These are phyloP conservation scores for Asobara japonica DNA, from an alignment of 1,140 invertebrate genomes.

Conservation along the genomic window DNA sequence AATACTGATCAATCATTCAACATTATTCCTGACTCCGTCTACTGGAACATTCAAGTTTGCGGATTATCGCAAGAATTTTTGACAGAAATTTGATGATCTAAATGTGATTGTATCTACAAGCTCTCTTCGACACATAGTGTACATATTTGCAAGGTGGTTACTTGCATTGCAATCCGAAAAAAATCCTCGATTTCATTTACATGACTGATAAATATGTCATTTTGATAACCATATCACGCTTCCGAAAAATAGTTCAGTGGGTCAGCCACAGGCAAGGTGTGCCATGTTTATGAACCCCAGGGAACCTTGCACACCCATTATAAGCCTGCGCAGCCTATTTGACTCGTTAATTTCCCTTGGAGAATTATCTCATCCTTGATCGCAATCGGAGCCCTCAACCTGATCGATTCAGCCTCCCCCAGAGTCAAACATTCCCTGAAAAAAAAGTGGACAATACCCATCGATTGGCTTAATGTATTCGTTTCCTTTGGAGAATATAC, in stretches of 20 bases:
- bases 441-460: background rate
- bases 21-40: too few relatives aligned
- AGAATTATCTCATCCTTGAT: background rate
- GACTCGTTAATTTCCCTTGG: background rate
- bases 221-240: background rate
- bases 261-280: constrained; percentile 5
- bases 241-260: constrained; percentile 31
- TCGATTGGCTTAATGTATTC: background rate
- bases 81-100: background rate
- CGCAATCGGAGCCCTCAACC: constrained; percentile 1
- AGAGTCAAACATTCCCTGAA: constrained; percentile 4
- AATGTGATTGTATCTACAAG: background rate
- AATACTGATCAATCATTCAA: background rate
- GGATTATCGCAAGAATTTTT: background rate
- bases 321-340: background rate
- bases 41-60: too few relatives aligned
- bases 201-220: constrained; percentile 6
- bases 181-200: background rate
- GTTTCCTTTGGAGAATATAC: background rate
- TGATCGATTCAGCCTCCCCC: constrained; percentile 20
- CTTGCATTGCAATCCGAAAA: too few relatives aligned
- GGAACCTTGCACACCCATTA: background rate
- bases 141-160: too few relatives aligned
- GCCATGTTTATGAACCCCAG: background rate
- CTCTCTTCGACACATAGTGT: too few relatives aligned